Base-by-base conservation (phyloP, 2,888 invertebrate species). In the Dione vanillae region DNA sequence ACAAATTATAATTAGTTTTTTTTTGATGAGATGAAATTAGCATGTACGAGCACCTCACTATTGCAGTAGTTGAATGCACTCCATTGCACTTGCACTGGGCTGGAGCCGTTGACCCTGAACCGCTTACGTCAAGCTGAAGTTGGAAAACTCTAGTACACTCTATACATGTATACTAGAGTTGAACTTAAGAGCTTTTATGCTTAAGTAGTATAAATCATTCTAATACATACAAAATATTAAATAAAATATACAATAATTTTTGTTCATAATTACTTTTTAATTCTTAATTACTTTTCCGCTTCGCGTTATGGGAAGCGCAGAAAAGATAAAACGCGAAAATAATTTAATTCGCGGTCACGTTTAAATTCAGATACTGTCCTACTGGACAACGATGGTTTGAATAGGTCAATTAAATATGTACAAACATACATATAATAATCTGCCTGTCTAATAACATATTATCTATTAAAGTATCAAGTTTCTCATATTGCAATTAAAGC, bases 81-180 rank as follows among this genome's bases (percentile, higher is more conserved):
- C 77, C 80, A 81, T 78, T 81, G 82, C 81, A 80, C 78, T 79
- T 78, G 78, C 76, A 79, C 78, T 76, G 75, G 80, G 71, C 77
- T 69, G 69, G 71, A 80, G 87, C 85, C 86, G 78, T 84, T 85
- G 85, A 82, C 87, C 86, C 82, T 86, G 85, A 83, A 86, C 81
- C 76, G 73, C 69, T 71, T 67, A 74, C 69, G 70, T 74, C 70
- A 74, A 67, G 67, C 64, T 72, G 41, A 69, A 74, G 71, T 67
- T 71, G 64, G 67, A 64, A 56, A 61, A 62, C 19, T 54, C 47
- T 62, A 62, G 51, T 14, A 68, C 47, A 47, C 16, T 43, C 66
- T 59, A 62, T 66, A 45, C 52, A 20, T 52, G 6, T 43, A 40
- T 56, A 56, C 37, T 69, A 43, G 27, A 19, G 70, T 37, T 64